Evolutionary conservation across 2,797 vertebrate genomes (phyloP).

Genomic region (Acanthornis magna): DNA sequence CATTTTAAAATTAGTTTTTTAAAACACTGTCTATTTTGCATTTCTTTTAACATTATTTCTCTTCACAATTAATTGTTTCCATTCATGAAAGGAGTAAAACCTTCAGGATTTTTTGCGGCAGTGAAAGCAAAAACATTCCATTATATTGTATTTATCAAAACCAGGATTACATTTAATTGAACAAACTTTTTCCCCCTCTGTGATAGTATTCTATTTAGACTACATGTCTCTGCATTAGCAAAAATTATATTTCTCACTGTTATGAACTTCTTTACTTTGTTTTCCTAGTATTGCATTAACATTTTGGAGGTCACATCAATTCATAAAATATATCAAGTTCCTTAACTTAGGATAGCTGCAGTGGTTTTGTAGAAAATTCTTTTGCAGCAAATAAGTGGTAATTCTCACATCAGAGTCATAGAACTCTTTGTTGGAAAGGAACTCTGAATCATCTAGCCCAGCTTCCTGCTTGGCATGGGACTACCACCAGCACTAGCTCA

Average conservation of each 20-base stretch:
- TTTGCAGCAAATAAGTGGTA: neutral
- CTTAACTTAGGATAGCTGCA: neutral
- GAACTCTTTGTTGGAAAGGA: neutral
- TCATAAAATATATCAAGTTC: neutral
- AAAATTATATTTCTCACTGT: neutral
- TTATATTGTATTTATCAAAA: neutral
- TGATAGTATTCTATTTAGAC: neutral
- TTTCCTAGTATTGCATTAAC: neutral
- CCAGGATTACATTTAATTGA: neutral
- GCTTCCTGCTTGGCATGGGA: neutral
- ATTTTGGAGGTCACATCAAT: neutral
- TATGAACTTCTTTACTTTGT: neutral
- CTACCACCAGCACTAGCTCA: neutral
- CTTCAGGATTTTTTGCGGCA: neutral
- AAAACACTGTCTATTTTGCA: neutral
- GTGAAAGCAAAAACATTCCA: neutral
- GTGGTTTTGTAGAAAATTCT: neutral
- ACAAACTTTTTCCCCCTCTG: neutral
- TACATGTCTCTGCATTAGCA: neutral
- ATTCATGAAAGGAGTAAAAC: neutral
- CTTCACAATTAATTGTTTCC: neutral
- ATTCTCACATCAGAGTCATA: neutral
- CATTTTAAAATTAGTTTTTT: neutral
- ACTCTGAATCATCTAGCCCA: neutral
- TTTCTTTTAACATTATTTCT: neutral